Evolutionary conservation across 1,140 invertebrate genomes (phyloP), one percentile per base, ranked within the genome.

Genomic region (Orius insidiosus): DNA sequence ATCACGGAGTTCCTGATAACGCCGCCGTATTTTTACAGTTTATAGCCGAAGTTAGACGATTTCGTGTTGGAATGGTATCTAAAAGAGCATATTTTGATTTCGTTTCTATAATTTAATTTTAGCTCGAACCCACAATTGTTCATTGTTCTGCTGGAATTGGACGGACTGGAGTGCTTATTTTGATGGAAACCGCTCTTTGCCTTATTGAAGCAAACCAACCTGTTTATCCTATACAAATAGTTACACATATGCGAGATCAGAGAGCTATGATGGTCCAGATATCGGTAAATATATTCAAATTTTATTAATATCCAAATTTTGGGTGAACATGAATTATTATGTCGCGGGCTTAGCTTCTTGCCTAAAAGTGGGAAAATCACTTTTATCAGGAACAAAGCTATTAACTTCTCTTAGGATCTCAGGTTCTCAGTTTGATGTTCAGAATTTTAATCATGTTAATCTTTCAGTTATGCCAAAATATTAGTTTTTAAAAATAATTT

Each of bases 181-280:
- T 98, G 35, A 95, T 97, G 78, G 95, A 98, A 67, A 96, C 93
- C 4, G 94, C 92, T 2, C 71, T 96, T 61, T 90, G 88, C 64
- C 68, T 97, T 49, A 82, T 98, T 50, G 87, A 94, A 67, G 78
- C 85, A 7, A 78, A 86, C 52, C 85, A 97, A 63, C 90, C 94
- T 0, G 80, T 98, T 1, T 96, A 95, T 72, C 93, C 94, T 2
- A 67, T 98, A 16, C 89, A 96, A 30, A 84, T 97, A 55, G 88
- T 97, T 13, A 69, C 80, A 41, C 74, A 78, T 47, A 96, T 98
- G 92, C 71, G 94, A 48, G 84, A 93, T 63, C 92, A 97, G 65
- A 70, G 95, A 53, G 89, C 93, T 45, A 93, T 96, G 80, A 88
- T 97, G 71, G 92, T 98, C 62, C 94, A 98, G 71, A 98, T 94